Conservation (phyloP, 2,888 invertebrate species). For the Salticus scenicus region DNA sequence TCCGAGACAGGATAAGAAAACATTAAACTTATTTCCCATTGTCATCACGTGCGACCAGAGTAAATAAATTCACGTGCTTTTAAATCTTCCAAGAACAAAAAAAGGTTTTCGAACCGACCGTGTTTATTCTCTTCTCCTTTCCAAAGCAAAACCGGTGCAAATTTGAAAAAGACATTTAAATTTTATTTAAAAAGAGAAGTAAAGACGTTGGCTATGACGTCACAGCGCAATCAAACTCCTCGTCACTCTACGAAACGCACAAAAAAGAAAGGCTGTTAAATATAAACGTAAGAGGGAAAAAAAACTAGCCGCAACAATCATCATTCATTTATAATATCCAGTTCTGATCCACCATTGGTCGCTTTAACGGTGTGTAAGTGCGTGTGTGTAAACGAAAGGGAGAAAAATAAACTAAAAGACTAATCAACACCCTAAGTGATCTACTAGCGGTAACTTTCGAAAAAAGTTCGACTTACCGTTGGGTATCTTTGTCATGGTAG, state of each 20-base stretch:
- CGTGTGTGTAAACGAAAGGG: neutral
- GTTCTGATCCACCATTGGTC: conserved; percentile 23
- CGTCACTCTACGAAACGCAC: conserved; percentile 43
- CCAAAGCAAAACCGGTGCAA: neutral
- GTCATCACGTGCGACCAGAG: neutral
- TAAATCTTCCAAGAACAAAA: neutral
- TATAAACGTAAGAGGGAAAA: neutral
- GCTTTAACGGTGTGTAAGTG: conserved; percentile 1
- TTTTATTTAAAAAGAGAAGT: too few relatives aligned
- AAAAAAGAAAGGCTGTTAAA: conserved; percentile 1
- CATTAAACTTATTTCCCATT: neutral
- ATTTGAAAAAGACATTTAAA: too few relatives aligned
- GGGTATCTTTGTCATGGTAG: conserved; percentile 57
- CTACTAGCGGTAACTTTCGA: neutral
- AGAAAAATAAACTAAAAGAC: conserved; percentile 6
- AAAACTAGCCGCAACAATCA: conserved; percentile 17
- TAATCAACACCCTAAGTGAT: conserved; percentile 7
- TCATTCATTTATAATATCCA: conserved; percentile 40
- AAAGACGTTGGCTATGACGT: conserved; percentile 36
- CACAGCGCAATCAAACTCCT: conserved; percentile 38
- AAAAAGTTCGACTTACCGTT: conserved; percentile 50
- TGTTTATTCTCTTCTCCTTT: neutral
- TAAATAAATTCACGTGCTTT: neutral
- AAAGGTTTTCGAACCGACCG: neutral
- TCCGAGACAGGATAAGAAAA: neutral